Evolutionary conservation across 37 sponge, comb jelly and placozoan species (phyloP), one percentile per base, ranked within the genome.

Genomic region (Eunapius fragilis): DNA sequence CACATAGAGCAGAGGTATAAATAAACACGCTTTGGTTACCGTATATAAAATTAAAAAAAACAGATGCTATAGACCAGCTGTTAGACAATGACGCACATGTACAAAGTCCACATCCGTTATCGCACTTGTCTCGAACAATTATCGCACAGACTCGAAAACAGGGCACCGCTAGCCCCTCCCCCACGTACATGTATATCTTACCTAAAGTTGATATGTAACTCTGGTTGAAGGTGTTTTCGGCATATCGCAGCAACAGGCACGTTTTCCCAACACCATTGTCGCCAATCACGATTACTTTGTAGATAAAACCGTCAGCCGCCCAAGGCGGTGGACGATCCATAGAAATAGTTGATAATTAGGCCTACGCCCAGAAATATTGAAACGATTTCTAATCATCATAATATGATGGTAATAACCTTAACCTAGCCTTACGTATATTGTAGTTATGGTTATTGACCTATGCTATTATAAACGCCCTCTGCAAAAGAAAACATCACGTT

Each of bases 241-340:
- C 84, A 82, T 92, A 93, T 74, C 94, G 67, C 72, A 93, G 91
- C 48, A 93, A 87, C 12, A 93, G 81, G 50, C 91, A 93, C 0
- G 94, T 93, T 49, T 93, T 93, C 33, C 94, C 94, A 37, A 93
- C 94, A 22, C 94, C 94, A 37, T 85, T 87, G 86, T 93, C 94
- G 48, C 94, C 94, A 30, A 93, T 90, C 80, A 93, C 68, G 14
- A 93, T 80, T 37, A 93, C 41, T 80, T 93, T 93, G 82, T 91
- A 93, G 9, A 84, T 69, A 72, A 37, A 47, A 19, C 33, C 31
- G 58, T 58, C 58, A 0, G 58, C 58, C 58, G 58, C 58, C 58
- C n/a, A n/a, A n/a, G n/a, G n/a, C n/a, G n/a, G n/a, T n/a, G n/a
- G n/a, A n/a, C n/a, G n/a, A n/a, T n/a, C n/a, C n/a, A n/a, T n/a